These are phyloP conservation scores for Xylota segnis DNA, from an alignment of 2,888 invertebrate species.

Conservation along the genomic window DNA sequence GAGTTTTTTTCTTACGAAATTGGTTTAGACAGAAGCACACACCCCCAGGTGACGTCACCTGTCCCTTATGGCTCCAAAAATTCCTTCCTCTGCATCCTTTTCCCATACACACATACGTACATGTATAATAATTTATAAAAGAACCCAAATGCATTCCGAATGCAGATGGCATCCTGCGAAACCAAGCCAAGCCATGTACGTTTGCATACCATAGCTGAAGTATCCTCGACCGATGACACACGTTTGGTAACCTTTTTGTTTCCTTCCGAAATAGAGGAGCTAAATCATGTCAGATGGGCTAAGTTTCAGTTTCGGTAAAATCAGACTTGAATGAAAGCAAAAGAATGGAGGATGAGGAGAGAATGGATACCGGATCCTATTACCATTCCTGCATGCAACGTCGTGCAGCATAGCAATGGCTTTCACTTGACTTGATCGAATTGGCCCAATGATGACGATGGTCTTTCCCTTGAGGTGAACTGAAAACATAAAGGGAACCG, in stretches of 20 bases:
- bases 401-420: constrained; percentile 19
- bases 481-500: constrained; percentile 14
- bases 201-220: constrained; percentile 11
- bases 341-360: not conserved
- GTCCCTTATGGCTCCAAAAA: not conserved
- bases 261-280: not conserved
- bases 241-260: constrained; percentile 10
- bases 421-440: constrained; percentile 57
- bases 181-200: not conserved
- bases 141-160: constrained; percentile 25
- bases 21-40: not conserved
- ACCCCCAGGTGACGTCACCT: not conserved
- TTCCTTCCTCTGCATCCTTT: not conserved
- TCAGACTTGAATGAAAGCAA: not conserved
- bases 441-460: constrained; percentile 55
- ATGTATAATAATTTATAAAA: not conserved
- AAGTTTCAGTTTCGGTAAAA: constrained; percentile 1
- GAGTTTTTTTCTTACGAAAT: not conserved
- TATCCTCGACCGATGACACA: constrained; percentile 30
- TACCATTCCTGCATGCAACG: constrained; percentile 16
- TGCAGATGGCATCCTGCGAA: constrained; percentile 31
- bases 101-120: not conserved
- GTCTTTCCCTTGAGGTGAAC: constrained; percentile 14
- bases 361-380: constrained; percentile 8
- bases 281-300: not conserved